Base-by-base conservation (phyloP, 2,888 invertebrate species). In the Tenthredo notha region DNA sequence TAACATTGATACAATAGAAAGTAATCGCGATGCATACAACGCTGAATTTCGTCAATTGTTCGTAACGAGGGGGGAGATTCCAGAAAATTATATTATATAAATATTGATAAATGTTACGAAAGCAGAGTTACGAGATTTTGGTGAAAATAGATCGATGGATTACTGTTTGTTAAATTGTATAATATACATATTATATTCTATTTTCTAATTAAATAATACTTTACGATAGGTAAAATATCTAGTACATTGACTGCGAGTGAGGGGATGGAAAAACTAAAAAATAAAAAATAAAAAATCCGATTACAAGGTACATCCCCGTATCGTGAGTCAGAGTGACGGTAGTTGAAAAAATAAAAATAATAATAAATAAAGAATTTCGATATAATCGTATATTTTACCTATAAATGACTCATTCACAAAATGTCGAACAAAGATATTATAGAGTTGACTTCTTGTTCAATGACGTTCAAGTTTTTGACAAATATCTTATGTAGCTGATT, bases 91-190 rank as follows among this genome's bases (percentile, higher is more conserved):
- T 61, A 67, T 33, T 67, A 5, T 67, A 67, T 33, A 12, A 33
- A 67, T 67, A 67, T 33, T 67, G 67, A 67, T 67, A 67, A 67
- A 67, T 6, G 33, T 74, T 43, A 43, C 40, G 72, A 74, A 74
- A 40, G 9, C 43, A 43, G 21, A 43, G n/a, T 74, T 43, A 43
- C 21, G 37, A n/a, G 43, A 74, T 0, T 43, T 43, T 74, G 40
- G 40, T 74, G 25, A 21, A 43, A 74, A 74, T 74, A 74, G 21
- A 40, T 43, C 72, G 21, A 74, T 74, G 15, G 72, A 43, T 74
- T 74, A 74, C 40, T 21, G 18, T 74, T 15, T 0, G 15, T 43
- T 74, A 21, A 37, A 33, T 37, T 70, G 18, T 33, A 33, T 7
- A 6, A 6, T 10, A 29, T 18, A 37, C 12, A 70, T 33, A 29